Evolutionary conservation across 37 sponge, comb jelly and placozoan species (phyloP).

Genomic region (Corticium candelabrum): DNA sequence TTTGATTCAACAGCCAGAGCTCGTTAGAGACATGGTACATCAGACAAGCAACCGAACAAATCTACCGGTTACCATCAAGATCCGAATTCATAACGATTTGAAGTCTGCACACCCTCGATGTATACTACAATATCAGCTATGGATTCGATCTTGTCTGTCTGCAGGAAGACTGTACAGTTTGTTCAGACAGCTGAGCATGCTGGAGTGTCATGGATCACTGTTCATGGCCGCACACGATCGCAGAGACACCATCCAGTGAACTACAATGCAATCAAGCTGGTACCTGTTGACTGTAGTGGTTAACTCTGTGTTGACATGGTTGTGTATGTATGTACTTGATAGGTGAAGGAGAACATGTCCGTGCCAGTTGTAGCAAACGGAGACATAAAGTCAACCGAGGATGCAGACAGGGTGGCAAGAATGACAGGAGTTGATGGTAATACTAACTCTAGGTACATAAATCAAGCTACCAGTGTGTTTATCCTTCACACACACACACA

Average conservation of each 20-base stretch:
- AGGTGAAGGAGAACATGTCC: not conserved
- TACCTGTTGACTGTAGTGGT: constrained; percentile 7
- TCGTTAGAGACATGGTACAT: constrained; percentile 64
- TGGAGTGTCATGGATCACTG: constrained; percentile 76
- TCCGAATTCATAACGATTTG: constrained; percentile 55
- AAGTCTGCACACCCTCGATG: constrained; percentile 14
- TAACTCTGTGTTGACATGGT: not conserved
- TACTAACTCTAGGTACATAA: not conserved
- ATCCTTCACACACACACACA: too few relatives aligned
- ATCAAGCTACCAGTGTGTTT: not conserved
- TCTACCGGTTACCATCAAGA: constrained; percentile 79
- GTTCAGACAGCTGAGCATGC: constrained; percentile 50
- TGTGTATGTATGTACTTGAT: constrained; percentile 10
- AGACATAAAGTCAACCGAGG: constrained; percentile 39
- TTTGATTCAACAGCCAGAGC: constrained; percentile 55
- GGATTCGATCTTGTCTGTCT: not conserved
- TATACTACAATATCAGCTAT: not conserved
- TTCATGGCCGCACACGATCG: constrained; percentile 76
- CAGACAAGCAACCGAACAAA: constrained; percentile 30
- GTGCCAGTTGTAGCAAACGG: constrained; percentile 92
- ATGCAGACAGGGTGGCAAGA: constrained; percentile 22
- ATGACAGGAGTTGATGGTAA: constrained; percentile 60
- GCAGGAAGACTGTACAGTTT: constrained; percentile 72
- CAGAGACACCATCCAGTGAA: constrained; percentile 70
- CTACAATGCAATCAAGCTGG: constrained; percentile 64